Evolutionary conservation across 2,888 invertebrate genomes (phyloP), one percentile per base, ranked within the genome.

Genomic region (Tetranychus truncatus): DNA sequence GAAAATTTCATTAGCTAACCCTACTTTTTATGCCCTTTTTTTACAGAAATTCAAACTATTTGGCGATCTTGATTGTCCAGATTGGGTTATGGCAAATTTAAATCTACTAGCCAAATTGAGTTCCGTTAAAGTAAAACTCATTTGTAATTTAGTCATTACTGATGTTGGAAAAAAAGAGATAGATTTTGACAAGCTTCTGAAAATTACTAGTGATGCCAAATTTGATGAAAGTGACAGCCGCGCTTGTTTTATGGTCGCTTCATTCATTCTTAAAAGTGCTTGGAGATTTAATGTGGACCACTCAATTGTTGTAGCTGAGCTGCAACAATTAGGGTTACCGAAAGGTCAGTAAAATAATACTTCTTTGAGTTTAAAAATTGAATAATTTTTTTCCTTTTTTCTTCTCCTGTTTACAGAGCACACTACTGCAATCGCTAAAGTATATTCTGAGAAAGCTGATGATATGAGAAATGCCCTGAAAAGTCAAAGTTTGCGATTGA

Each of bases 51-150:
- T 69, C 69, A 69, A 69, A 34, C n/a, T 69, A 11, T 69, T 20
- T 34, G 69, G 69, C 8, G 69, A 34, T 69, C 34, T 69, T 24
- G 69, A 69, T 69, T 69, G 69, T 69, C 69, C 69, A 21, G 69
- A 69, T 69, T 69, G 69, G 69, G 34, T 69, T 24, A 9, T 69
- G n/a, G 34, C 69, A 18, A 20, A 69, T 20, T 24, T 69, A 20
- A 34, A 20, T 69, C n/a, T 69, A 34, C 21, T 69, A 2, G 20
- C 69, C 9, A 69, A 69, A 34, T 34, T 69, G 69, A 69, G 69
- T 69, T 69, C 69, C 2, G 69, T 69, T 20, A 69, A 69, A 69
- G 69, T 69, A n/a, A 69, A 69, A 69, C 34, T 69, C 20, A 69
- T 69, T 20, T 69, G 69, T 69, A 69, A 69, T 69, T 9, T 24